Percentiles rank a stretch among this genome's conserved stretches.
These are phyloP conservation scores for Conomelus anceps DNA, from an alignment of 2,888 invertebrate genomes.

Conservation along the genomic window DNA sequence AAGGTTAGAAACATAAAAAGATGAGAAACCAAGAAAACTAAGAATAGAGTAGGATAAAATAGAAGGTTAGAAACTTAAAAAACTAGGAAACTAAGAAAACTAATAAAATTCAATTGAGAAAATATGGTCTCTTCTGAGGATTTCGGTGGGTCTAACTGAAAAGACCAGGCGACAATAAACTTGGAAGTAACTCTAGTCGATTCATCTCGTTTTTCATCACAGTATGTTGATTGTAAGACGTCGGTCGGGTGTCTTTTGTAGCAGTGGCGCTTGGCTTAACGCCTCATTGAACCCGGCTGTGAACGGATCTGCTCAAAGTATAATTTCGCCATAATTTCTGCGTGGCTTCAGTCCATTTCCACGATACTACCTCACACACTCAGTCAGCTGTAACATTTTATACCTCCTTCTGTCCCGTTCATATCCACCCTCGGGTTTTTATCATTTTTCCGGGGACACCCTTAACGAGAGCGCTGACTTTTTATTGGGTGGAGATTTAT, in stretches of 20 bases:
- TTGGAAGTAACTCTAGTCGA: not conserved
- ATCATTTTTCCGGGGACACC: constrained; percentile 27
- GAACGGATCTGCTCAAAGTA: not conserved
- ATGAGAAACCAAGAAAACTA: too few relatives aligned
- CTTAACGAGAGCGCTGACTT: constrained; percentile 3
- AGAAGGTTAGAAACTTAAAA: too few relatives aligned
- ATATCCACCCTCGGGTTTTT: constrained; percentile 29
- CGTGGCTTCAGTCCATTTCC: not conserved
- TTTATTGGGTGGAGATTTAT: constrained; percentile 27
- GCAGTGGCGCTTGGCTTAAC: not conserved
- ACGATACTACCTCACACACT: not conserved
- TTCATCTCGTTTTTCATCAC: not conserved
- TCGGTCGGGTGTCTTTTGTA: not conserved
- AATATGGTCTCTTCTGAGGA: not conserved
- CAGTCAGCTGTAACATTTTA: not conserved
- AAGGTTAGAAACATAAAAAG: too few relatives aligned
- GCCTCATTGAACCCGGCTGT: not conserved
- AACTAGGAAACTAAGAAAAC: too few relatives aligned
- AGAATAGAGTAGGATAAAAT: too few relatives aligned
- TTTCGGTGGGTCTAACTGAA: not conserved
- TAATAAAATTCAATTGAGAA: not conserved
- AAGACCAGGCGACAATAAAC: not conserved
- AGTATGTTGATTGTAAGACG: not conserved
- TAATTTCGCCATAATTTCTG: not conserved
- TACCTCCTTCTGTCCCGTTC: constrained; percentile 3